Evolutionary conservation across 2,113 vertebrate genomes (phyloP), one percentile per base, ranked within the genome.

Genomic region (Psittacula cyanocephala): DNA sequence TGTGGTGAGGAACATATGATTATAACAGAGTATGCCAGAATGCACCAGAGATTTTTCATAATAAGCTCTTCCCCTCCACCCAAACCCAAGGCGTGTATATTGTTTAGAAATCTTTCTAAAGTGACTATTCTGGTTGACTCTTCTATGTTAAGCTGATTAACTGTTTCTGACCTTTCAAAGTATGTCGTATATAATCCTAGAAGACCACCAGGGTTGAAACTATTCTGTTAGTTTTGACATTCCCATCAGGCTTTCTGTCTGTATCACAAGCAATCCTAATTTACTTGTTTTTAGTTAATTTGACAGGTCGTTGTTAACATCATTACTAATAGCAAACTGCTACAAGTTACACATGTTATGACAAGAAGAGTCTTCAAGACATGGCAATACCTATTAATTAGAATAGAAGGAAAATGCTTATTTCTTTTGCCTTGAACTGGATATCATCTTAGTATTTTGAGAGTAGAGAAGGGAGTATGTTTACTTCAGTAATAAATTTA

Each of bases 141-240:
- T 88, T 79, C 76, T 77, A 67, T 72, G 89, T 75, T 96, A 86
- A 97, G 96, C 93, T 93, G 96, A 97, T 97, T 97, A 97, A 93
- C 64, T 86, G 82, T 89, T 96, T 95, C 70, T 96, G 96, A 96
- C 96, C 96, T 96, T 95, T 83, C 82, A 47, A 88, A 97, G 94
- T 91, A 86, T 57, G 91, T 89, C 53, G 12, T 88, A 86, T 88
- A 96, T 83, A 97, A 96, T 94, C 94, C 87, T 91, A 68, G 70
- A 91, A 91, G 94, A 97, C 96, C 96, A 97, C 97, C 96, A 85
- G 88, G 93, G 94, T 97, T 96, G 97, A 96, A 96, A 95, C 84
- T 88, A 46, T 88, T 92, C 93, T 96, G 88, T 96, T 97, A 97
- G 94, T 97, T 97, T 97, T 95, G 97, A 97, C 90, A 71, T 87